Percentiles rank a stretch among this genome's conserved stretches.
These are phyloP conservation scores for Leucophenga varia DNA, from an alignment of 1,140 invertebrate species.

Conservation along the genomic window DNA sequence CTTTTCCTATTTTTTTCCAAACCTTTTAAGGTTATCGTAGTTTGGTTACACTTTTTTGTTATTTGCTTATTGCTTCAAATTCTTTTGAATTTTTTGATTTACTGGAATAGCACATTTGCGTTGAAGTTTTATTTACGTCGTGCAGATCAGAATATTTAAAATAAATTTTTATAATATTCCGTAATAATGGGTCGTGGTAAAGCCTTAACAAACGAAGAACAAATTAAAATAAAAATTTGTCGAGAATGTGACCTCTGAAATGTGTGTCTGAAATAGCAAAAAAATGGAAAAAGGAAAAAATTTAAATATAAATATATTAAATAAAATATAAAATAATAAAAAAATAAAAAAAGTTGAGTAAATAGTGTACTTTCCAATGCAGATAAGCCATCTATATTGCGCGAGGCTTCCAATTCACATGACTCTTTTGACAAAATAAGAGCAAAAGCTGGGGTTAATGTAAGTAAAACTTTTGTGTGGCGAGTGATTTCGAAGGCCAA, in stretches of 20 bases:
- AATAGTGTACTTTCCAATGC: too few species aligned
- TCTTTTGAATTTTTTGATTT: constrained; percentile 7
- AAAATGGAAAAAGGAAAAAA: too few species aligned
- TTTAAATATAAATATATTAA: too few species aligned
- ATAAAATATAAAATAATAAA: too few species aligned
- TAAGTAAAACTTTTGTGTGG: constrained; percentile 1
- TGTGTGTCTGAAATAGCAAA: constrained; percentile 3
- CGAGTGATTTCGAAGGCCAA: neutral
- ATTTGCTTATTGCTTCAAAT: constrained; percentile 7
- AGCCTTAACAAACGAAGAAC: too few species aligned
- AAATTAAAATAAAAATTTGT: constrained; percentile 7
- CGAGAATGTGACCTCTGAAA: constrained; percentile 1
- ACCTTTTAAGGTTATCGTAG: too few species aligned
- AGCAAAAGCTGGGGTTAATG: constrained; percentile 2
- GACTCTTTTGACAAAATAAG: too few species aligned
- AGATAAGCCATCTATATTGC: too few species aligned
- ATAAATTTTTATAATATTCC: constrained; percentile 8
- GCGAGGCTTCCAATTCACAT: too few species aligned
- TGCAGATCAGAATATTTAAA: constrained; percentile 8
- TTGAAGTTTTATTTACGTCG: constrained; percentile 7
- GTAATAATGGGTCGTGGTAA: constrained; percentile 1
- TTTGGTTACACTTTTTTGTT: too few species aligned
- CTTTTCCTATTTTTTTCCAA: too few species aligned
- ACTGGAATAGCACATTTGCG: constrained; percentile 12
- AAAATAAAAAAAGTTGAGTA: too few species aligned